A percentile compares a stretch with the other conserved stretches of the same genome.
Evolutionary conservation across 37 sponge, comb jelly and placozoan species (phyloP).

Genomic region (Halichondria panicea): DNA sequence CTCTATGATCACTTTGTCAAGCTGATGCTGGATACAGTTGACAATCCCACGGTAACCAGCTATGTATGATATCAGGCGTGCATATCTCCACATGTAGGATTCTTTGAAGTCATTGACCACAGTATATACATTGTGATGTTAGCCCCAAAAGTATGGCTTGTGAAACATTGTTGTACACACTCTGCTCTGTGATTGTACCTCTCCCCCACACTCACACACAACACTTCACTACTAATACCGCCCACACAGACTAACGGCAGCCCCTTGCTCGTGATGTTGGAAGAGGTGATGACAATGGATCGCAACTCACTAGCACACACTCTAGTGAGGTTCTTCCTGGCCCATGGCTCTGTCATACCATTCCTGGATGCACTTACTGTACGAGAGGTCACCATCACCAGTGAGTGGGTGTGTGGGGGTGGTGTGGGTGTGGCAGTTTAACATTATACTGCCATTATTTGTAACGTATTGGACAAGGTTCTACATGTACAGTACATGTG

Average conservation of each 20-base stretch:
- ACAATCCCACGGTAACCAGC: conserved; percentile 9
- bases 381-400: conserved; percentile 52
- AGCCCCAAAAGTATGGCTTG: neutral
- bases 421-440: conserved; percentile 5
- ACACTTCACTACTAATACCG: neutral
- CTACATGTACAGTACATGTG: neutral
- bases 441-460: no score
- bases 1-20: conserved; percentile 70
- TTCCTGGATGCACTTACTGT: conserved; percentile 67
- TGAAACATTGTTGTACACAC: neutral
- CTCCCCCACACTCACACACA: neutral
- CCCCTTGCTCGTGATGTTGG: conserved; percentile 64
- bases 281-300: conserved; percentile 79
- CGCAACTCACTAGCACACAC: conserved; percentile 68
- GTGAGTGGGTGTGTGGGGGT: conserved; percentile 28
- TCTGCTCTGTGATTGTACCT: neutral
- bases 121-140: neutral
- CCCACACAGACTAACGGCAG: conserved; percentile 57
- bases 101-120: neutral
- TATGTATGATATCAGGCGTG: neutral
- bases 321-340: conserved; percentile 85
- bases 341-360: conserved; percentile 65
- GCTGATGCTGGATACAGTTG: conserved; percentile 72
- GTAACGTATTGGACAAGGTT: no score
- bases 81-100: neutral